Evolutionary conservation across 2,797 vertebrate species (phyloP).

Genomic region (Loriculus beryllinus): DNA sequence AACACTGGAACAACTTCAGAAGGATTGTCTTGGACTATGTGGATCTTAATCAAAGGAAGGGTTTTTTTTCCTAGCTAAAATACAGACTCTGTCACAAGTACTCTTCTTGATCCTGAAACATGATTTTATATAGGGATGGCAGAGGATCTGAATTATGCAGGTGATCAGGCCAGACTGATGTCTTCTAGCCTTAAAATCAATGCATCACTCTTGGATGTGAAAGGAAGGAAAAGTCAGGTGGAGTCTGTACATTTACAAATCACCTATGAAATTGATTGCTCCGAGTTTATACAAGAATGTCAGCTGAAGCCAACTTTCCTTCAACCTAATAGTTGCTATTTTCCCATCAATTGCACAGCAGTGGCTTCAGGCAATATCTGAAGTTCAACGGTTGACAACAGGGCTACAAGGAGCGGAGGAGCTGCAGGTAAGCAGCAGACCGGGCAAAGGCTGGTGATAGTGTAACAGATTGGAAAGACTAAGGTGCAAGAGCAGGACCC

Average conservation of each 20-base stretch:
- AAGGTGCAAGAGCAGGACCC: not conserved
- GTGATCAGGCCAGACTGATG: not conserved
- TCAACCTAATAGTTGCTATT: not conserved
- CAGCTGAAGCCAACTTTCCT: not conserved
- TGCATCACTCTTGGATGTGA: not conserved
- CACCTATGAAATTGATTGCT: not conserved
- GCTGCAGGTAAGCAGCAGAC: not conserved
- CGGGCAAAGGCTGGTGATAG: not conserved
- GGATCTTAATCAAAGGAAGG: not conserved
- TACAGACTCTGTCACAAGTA: not conserved
- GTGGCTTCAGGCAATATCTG: not conserved
- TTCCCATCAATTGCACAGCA: not conserved
- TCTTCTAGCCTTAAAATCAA: conserved; percentile 7
- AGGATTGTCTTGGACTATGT: not conserved
- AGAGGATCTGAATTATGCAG: conserved; percentile 6
- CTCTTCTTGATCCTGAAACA: not conserved
- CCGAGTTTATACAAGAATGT: not conserved
- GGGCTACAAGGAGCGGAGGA: not conserved
- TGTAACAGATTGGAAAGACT: not conserved
- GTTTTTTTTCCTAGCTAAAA: not conserved
- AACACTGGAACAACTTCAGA: not conserved
- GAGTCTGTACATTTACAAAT: not conserved
- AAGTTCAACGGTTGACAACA: not conserved
- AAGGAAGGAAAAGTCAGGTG: not conserved
- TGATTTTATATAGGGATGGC: not conserved